A percentile compares a stretch with the other conserved stretches of the same genome.
Evolutionary conservation across 2,888 invertebrate genomes (phyloP).

Genomic region (Habroteleia sp.): DNA sequence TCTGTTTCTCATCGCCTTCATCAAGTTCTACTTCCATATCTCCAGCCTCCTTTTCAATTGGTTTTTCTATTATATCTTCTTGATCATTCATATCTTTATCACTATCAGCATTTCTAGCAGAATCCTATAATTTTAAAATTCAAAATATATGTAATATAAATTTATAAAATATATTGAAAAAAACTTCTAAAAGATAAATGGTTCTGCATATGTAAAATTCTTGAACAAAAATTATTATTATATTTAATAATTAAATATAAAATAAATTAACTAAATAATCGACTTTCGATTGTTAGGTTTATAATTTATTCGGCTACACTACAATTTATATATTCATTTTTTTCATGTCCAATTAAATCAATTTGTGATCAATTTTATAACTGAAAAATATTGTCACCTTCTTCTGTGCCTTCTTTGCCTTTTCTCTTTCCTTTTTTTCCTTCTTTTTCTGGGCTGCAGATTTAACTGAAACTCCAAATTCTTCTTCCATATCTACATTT

Average conservation of each 20-base stretch:
- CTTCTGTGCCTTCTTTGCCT: conserved; percentile 88
- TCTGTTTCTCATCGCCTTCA: conserved; percentile 80
- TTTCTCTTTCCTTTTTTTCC: conserved; percentile 92
- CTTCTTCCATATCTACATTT: conserved; percentile 80
- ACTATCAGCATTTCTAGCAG: conserved; percentile 72
- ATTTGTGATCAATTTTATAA: too few species aligned
- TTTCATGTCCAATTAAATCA: too few species aligned
- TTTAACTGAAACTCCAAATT: conserved; percentile 84
- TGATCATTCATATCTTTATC: conserved; percentile 72
- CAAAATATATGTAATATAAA: too few species aligned
- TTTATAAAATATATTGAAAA: too few species aligned
- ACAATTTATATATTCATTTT: too few species aligned
- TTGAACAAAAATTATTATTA: too few species aligned
- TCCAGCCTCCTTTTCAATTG: conserved; percentile 65
- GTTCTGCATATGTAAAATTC: too few species aligned
- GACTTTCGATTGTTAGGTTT: too few species aligned
- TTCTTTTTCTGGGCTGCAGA: conserved; percentile 94
- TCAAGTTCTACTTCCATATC: conserved; percentile 75
- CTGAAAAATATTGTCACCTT: conserved; percentile 79
- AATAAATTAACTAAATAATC: too few species aligned
- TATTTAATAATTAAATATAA: too few species aligned
- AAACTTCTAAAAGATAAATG: too few species aligned
- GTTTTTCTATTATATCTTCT: conserved; percentile 56
- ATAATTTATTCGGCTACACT: too few species aligned
- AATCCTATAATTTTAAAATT: conserved; percentile 69